Evolutionary conservation across 1,140 invertebrate genomes (phyloP).

Genomic region (Conus ventricosus): DNA sequence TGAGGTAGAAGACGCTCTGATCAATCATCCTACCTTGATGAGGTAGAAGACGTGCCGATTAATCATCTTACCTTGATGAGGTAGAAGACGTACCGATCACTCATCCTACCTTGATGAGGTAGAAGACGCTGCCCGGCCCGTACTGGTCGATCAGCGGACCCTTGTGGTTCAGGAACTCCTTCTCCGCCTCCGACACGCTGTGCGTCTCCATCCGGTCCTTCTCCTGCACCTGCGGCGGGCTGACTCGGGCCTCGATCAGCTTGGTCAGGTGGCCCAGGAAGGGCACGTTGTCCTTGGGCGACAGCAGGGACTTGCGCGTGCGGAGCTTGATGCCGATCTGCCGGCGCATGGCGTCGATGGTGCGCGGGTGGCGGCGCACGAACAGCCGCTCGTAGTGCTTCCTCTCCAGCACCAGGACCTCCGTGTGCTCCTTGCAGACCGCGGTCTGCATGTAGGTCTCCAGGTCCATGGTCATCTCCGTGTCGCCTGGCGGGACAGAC

Average conservation of each 20-base stretch:
- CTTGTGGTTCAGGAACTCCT: conserved; percentile 63
- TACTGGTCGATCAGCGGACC: conserved; percentile 69
- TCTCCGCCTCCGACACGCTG: conserved; percentile 59
- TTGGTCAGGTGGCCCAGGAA: conserved; percentile 47
- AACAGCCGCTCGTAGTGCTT: conserved; percentile 73
- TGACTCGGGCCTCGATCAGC: conserved; percentile 7
- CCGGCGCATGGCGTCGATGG: conserved; percentile 66
- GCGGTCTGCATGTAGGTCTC: conserved; percentile 70
- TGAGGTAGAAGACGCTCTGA: no score
- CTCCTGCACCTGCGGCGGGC: conserved; percentile 27
- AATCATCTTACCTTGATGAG: not conserved
- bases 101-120: conserved; percentile 59
- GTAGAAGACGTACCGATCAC: conserved; percentile 7
- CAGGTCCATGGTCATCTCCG: conserved; percentile 70
- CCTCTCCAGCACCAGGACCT: conserved; percentile 71
- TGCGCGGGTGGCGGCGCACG: conserved; percentile 65
- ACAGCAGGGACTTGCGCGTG: conserved; percentile 51
- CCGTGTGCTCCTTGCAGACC: conserved; percentile 70
- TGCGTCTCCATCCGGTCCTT: conserved; percentile 44
- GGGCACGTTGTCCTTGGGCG: conserved; percentile 57
- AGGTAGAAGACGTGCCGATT: no score
- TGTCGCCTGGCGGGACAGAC: conserved; percentile 59
- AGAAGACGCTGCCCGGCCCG: conserved; percentile 71
- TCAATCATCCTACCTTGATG: no score
- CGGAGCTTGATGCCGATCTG: conserved; percentile 60